phyloP scores from a whole-genome alignment of 2,888 invertebrate species.

The Panopea generosa region DNA sequence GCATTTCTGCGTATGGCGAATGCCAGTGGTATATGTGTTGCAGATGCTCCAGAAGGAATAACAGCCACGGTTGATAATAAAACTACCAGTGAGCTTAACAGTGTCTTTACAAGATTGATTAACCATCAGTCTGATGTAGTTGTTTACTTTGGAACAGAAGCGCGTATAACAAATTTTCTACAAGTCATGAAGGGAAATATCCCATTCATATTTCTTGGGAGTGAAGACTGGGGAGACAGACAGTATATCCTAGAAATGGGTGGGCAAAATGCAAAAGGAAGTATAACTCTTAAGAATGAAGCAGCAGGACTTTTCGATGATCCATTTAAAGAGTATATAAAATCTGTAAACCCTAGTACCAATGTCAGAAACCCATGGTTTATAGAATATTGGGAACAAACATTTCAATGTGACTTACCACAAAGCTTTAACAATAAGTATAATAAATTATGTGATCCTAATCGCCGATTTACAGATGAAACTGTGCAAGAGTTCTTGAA shows the following conservation, averaged over 20 bases:
- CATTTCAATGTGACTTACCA: slow-evolving; percentile 71
- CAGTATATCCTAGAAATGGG: slow-evolving; percentile 58
- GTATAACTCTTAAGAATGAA: slow-evolving; percentile 71
- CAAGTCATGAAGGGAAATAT: slow-evolving; percentile 50
- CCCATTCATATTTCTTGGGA: slow-evolving; percentile 73
- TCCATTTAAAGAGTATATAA: slow-evolving; percentile 44
- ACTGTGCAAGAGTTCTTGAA: slow-evolving; percentile 40
- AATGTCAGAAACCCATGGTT: slow-evolving; percentile 75
- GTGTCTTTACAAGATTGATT: slow-evolving; percentile 36
- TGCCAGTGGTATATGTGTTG: slow-evolving; percentile 74
- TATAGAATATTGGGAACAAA: slow-evolving; percentile 75
- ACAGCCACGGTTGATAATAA: slow-evolving; percentile 51
- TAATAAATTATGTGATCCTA: slow-evolving; percentile 46
- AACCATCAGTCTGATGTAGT: slow-evolving; percentile 72
- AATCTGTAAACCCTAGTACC: slow-evolving; percentile 42
- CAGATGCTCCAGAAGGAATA: slow-evolving; percentile 64
- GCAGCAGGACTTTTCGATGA: slow-evolving; percentile 23
- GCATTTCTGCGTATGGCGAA: slow-evolving; percentile 68
- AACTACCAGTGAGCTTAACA: slow-evolving; percentile 51
- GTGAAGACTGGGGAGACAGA: slow-evolving; percentile 78
- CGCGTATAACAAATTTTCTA: slow-evolving; percentile 67
- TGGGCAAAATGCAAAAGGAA: slow-evolving; percentile 66
- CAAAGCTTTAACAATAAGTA: slow-evolving; percentile 71
- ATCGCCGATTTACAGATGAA: slow-evolving; percentile 42
- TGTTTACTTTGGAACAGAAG: slow-evolving; percentile 79